Conservation (phyloP, 1,140 invertebrate genomes). For the Cylas formicarius region DNA sequence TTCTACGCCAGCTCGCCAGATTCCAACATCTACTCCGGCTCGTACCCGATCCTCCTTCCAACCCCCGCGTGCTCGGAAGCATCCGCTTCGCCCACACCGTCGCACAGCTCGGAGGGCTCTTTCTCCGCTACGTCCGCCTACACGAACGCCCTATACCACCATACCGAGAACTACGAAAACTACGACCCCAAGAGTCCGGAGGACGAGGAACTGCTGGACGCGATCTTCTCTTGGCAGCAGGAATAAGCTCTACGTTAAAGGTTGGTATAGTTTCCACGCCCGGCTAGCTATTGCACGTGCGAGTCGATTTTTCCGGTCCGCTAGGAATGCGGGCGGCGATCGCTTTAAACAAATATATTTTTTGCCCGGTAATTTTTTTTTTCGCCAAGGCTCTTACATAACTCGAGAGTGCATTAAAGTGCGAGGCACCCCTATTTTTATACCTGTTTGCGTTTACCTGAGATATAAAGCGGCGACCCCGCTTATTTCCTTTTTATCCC, state of each 20-base stretch:
- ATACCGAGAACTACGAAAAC: constrained; percentile 63
- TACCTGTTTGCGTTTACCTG: constrained; percentile 29
- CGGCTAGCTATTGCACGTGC: too few species aligned
- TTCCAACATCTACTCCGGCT: constrained; percentile 30
- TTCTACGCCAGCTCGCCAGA: constrained; percentile 40
- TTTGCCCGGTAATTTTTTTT: too few species aligned
- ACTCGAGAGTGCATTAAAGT: too few species aligned
- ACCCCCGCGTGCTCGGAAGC: constrained; percentile 63
- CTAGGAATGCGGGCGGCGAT: too few species aligned
- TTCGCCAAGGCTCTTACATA: too few species aligned
- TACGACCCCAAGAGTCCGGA: constrained; percentile 79
- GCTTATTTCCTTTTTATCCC: constrained; percentile 24
- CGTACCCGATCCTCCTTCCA: constrained; percentile 37
- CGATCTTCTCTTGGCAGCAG: constrained; percentile 81
- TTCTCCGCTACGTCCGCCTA: constrained; percentile 49
- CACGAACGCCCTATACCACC: constrained; percentile 44
- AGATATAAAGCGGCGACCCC: constrained; percentile 17
- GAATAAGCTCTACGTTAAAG: constrained; percentile 27
- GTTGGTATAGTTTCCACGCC: constrained; percentile 24
- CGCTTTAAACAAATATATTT: too few species aligned
- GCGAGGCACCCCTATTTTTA: constrained; percentile 22
- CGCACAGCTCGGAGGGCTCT: constrained; percentile 68
- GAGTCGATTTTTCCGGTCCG: too few species aligned
- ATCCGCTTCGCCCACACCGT: constrained; percentile 71
- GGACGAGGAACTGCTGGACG: constrained; percentile 85